Base-by-base conservation (phyloP, 2,797 vertebrate genomes). In the Hydrophis major region DNA sequence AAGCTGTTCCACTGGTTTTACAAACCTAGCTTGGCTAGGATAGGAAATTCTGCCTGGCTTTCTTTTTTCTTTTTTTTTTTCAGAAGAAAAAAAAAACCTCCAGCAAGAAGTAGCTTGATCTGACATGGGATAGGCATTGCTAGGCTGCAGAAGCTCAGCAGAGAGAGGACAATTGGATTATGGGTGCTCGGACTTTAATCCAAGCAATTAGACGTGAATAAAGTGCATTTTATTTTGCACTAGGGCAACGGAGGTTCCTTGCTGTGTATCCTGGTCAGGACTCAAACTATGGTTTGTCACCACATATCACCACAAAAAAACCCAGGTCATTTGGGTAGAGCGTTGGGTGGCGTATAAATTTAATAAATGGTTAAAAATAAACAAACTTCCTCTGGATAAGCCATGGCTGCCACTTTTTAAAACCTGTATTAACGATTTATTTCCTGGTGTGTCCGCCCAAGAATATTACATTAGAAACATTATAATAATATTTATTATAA, bases 141-240 rank as follows among this genome's bases (percentile, higher is more conserved):
- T 56, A 37, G 20, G 86, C 57, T 32, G 6, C 4, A 6, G 50
- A 88, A 91, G n/a, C 32, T 90, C 56, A 1, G 14, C 56, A 0
- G 14, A 56, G 28, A 22, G 8, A 69, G 2, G 11, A 3, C 50
- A 11, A 1, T 0, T 37, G 0, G 14, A 1, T 69, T 0, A n/a
- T 1, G 2, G 69, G 32, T 1, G 4, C 20, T 10, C 53, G 92
- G 57, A 92, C 78, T 86, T 53, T 20, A 28, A 32, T 13, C 56
- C 32, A 18, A 16, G 69, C 4, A 20, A 20, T 12, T n/a, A 57
- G 22, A 28, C 0, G 61, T 6, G 61, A 12, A 57, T 22, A 12
- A 55, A 78, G 18, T 78, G 37, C 25, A 32, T 60, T 7, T 60
- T 27, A 27, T 63, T 83, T 78, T 50, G 16, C 25, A 2, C 42